phyloP scores from a whole-genome alignment of 2,113 vertebrate species.

The Eidolon helvum region DNA sequence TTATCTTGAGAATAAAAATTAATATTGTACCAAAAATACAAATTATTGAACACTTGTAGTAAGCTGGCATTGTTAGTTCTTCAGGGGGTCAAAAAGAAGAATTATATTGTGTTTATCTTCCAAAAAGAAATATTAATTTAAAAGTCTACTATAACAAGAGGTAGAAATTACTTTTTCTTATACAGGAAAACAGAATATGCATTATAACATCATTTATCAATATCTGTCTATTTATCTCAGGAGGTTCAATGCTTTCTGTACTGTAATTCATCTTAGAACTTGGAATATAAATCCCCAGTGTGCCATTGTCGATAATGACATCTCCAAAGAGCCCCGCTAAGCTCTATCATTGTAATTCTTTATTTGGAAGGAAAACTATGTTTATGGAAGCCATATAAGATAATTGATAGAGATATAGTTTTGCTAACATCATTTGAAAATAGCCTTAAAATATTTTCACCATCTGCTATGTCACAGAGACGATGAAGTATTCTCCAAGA shows the following conservation, averaged over 20 bases:
- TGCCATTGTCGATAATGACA: conserved; percentile 55
- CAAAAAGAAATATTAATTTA: conserved; percentile 25
- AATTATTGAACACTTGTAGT: not conserved
- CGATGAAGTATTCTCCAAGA: conserved; percentile 32
- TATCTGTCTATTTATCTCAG: conserved; percentile 45
- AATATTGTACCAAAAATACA: not conserved
- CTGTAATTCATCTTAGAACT: conserved; percentile 48
- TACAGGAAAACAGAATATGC: conserved; percentile 15
- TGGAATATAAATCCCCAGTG: conserved; percentile 47
- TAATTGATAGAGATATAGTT: conserved; percentile 45
- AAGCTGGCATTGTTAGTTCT: not conserved
- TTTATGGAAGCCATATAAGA: conserved; percentile 31
- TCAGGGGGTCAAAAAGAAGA: not conserved
- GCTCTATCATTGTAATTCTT: conserved; percentile 42
- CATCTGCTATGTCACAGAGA: conserved; percentile 52
- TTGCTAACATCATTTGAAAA: conserved; percentile 58
- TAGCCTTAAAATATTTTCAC: conserved; percentile 49
- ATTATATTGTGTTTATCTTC: conserved; percentile 22
- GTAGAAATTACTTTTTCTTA: conserved; percentile 42
- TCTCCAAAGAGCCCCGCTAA: conserved; percentile 41
- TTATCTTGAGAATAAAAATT: conserved; percentile 11
- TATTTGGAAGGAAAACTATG: conserved; percentile 56
- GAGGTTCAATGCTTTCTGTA: conserved; percentile 3
- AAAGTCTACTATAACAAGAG: not conserved
- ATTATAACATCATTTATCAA: conserved; percentile 49